These are phyloP conservation scores for Styela plicata DNA, from an alignment of 23 tunicate genomes.

Conservation along the genomic window DNA sequence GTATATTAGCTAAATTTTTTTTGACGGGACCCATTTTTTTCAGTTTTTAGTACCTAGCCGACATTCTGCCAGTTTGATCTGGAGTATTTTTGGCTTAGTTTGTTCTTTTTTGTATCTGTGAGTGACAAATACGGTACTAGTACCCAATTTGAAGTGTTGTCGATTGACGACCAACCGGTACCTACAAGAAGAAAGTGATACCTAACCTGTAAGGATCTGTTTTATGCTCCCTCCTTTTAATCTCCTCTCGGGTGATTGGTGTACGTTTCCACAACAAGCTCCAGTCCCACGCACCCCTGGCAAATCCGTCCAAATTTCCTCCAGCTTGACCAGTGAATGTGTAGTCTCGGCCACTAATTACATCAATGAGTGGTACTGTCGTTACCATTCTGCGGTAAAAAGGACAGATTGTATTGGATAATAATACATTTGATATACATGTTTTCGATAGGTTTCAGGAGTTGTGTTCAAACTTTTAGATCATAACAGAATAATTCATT, in stretches of 20 bases:
- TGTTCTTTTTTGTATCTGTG: no score
- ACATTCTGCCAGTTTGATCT: no score
- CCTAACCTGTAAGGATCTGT: constrained; percentile 85
- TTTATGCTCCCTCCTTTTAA: constrained; percentile 51
- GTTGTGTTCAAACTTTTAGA: no score
- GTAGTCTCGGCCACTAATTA: constrained; percentile 83
- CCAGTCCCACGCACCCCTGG: constrained; percentile 99
- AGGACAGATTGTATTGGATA: not conserved
- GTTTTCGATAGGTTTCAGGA: not conserved
- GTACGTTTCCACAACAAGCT: constrained; percentile 90
- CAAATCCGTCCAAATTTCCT: constrained; percentile 84
- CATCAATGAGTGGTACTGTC: constrained; percentile 90
- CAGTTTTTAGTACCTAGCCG: no score
- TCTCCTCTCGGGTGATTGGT: constrained; percentile 70
- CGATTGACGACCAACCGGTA: no score
- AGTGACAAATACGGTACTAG: no score
- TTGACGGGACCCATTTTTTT: no score
- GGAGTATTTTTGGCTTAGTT: no score
- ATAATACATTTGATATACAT: not conserved
- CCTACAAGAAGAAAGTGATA: not conserved
- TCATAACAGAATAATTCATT: not conserved
- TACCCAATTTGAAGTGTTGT: no score
- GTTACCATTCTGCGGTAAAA: constrained; percentile 46
- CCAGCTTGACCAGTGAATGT: constrained; percentile 95
- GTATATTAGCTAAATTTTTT: no score